Conservation (phyloP, 2,113 vertebrate species). For the Podarcis muralis region DNA sequence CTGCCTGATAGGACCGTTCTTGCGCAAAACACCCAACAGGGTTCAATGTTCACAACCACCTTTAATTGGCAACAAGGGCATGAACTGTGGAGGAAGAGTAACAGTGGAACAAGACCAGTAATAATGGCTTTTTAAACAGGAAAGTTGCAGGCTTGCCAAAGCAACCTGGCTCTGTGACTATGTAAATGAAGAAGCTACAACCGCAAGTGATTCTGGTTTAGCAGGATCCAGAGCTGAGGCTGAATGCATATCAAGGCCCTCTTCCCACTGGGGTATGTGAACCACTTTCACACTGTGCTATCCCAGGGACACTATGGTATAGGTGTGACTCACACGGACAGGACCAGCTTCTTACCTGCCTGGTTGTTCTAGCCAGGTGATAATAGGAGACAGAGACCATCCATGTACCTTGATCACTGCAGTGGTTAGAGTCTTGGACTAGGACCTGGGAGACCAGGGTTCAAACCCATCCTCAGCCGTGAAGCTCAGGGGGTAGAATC, state of each 20-base stretch:
- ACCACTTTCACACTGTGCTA: background rate
- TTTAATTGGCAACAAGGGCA: slow-evolving; percentile 57
- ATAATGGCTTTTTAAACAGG: background rate
- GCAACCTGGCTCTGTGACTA: background rate
- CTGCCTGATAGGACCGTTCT: background rate
- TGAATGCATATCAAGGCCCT: background rate
- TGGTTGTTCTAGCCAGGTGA: background rate
- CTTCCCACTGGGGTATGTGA: background rate
- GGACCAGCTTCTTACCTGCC: background rate
- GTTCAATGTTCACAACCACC: slow-evolving; percentile 37
- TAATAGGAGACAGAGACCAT: background rate
- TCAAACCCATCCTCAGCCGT: too few relatives aligned
- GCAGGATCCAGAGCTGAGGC: background rate
- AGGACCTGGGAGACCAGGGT: too few relatives aligned
- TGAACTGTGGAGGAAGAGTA: slow-evolving; percentile 1
- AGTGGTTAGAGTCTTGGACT: too few relatives aligned
- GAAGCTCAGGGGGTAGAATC: too few relatives aligned
- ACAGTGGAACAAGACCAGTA: slow-evolving; percentile 3
- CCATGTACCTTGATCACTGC: background rate
- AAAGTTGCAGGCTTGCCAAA: background rate
- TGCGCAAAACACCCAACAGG: background rate
- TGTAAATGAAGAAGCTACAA: background rate
- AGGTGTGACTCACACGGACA: background rate
- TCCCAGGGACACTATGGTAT: background rate
- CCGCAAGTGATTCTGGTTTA: background rate